Conservation (phyloP, 2,888 invertebrate species). For the Ophion costatus region DNA sequence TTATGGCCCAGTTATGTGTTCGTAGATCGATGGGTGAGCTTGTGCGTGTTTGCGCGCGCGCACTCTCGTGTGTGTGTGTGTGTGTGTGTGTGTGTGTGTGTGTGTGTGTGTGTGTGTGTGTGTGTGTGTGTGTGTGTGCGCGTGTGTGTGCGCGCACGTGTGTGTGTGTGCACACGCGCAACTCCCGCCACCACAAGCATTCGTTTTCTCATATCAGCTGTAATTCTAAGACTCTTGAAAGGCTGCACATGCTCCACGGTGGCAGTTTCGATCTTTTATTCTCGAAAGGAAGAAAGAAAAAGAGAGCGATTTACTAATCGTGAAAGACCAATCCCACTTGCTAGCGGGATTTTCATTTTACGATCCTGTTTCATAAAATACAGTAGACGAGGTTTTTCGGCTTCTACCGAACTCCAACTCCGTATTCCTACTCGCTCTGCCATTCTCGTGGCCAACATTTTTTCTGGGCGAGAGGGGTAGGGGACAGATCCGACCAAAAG, state of each 20-base stretch:
- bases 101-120: too few relatives aligned
- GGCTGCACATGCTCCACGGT: conserved; percentile 5
- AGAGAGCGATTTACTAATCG: conserved; percentile 28
- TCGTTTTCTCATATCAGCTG: conserved; percentile 54
- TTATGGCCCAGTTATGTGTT: conserved; percentile 8
- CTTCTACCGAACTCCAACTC: background rate
- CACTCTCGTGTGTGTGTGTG: too few relatives aligned
- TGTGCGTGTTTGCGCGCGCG: too few relatives aligned
- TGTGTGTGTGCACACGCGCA: background rate
- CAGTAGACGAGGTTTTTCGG: conserved; percentile 35
- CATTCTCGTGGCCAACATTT: too few relatives aligned
- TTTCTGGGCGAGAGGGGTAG: too few relatives aligned
- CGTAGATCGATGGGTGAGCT: background rate
- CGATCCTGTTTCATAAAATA: conserved; percentile 8
- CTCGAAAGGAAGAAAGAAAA: conserved; percentile 1
- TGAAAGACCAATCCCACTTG: too few relatives aligned
- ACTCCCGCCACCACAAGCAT: conserved; percentile 9
- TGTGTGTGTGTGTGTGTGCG: background rate
- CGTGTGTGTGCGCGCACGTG: too few relatives aligned
- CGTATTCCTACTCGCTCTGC: background rate
- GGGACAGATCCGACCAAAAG: too few relatives aligned
- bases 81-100: too few relatives aligned
- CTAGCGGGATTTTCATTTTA: conserved; percentile 55
- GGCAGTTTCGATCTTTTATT: conserved; percentile 33
- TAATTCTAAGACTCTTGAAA: conserved; percentile 18